Percentiles rank a stretch among this genome's conserved stretches.
phyloP scores from a whole-genome alignment of 2,797 vertebrate species.

The Gallinago nigripennis region DNA sequence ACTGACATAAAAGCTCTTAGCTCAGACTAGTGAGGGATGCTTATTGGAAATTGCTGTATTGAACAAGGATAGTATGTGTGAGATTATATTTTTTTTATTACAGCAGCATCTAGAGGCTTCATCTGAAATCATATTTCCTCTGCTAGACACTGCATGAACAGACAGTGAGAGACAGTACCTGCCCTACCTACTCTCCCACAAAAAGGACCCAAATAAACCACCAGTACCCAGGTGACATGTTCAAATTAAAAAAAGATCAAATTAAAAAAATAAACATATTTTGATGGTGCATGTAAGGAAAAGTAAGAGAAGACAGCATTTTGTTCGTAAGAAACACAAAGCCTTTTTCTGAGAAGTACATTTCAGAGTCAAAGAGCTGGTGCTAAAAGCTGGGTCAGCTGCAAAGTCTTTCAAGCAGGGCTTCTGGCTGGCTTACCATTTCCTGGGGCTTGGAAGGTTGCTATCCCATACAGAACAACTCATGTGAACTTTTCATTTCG shows the following conservation, averaged over 20 bases:
- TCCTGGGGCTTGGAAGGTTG: not conserved
- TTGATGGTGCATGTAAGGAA: not conserved
- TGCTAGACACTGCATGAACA: not conserved
- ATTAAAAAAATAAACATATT: not conserved
- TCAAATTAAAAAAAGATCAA: not conserved
- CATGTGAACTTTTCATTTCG: not conserved
- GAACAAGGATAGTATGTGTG: not conserved
- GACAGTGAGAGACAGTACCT: not conserved
- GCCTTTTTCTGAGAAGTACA: not conserved
- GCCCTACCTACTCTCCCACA: not conserved
- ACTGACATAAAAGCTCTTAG: not conserved
- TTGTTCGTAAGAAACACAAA: not conserved
- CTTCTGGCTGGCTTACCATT: not conserved
- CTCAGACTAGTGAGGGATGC: not conserved
- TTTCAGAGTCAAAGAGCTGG: not conserved
- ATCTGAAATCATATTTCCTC: conserved; percentile 23
- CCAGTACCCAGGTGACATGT: not conserved
- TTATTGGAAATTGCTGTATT: not conserved
- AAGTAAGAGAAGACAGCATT: not conserved
- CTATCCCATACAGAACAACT: not conserved
- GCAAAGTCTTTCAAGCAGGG: not conserved
- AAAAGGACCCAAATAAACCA: not conserved
- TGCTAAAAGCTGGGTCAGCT: not conserved
- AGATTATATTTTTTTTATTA: conserved; percentile 27
- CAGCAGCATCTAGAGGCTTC: conserved; percentile 56